phyloP scores from a whole-genome alignment of 1,140 invertebrate genomes.

The Drosophila pseudoananassae region DNA sequence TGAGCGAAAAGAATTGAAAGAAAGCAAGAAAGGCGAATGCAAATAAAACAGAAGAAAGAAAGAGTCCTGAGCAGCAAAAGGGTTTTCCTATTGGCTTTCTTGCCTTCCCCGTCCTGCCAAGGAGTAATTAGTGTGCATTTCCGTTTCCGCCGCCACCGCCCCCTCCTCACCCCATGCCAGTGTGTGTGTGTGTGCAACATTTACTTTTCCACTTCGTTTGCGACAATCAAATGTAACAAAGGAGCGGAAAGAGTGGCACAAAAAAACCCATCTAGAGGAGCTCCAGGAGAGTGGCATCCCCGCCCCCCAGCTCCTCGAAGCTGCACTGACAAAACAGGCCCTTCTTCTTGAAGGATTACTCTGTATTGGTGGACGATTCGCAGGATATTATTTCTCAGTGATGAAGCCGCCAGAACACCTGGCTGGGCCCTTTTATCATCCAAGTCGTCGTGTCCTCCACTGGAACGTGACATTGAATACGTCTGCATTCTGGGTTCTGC shows the following conservation, averaged over 20 bases:
- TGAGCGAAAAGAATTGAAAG: slow-evolving; percentile 6
- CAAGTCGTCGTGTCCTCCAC: slow-evolving; percentile 40
- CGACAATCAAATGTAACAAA: slow-evolving; percentile 79
- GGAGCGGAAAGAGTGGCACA: slow-evolving; percentile 50
- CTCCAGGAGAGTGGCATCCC: no score
- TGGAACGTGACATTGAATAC: slow-evolving; percentile 76
- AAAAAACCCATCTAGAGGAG: background rate
- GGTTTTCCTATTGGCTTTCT: slow-evolving; percentile 25
- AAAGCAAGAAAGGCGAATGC: slow-evolving; percentile 19
- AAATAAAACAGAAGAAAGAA: slow-evolving; percentile 34
- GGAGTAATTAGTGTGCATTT: slow-evolving; percentile 80
- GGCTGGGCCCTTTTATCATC: slow-evolving; percentile 44
- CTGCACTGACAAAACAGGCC: no score
- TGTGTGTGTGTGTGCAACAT: slow-evolving; percentile 61
- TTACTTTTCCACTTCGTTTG: slow-evolving; percentile 80
- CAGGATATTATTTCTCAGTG: slow-evolving; percentile 2
- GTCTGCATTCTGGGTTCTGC: slow-evolving; percentile 40
- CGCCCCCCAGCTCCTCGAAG: no score
- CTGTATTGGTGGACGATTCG: no score
- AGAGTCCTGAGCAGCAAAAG: slow-evolving; percentile 50
- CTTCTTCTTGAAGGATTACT: no score
- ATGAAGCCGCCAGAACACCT: slow-evolving; percentile 19
- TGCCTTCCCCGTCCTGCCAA: slow-evolving; percentile 36
- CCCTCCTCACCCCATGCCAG: slow-evolving; percentile 1
- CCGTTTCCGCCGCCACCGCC: slow-evolving; percentile 22